phyloP scores from a whole-genome alignment of 2,888 invertebrate genomes.

The Augiades crinisus region DNA sequence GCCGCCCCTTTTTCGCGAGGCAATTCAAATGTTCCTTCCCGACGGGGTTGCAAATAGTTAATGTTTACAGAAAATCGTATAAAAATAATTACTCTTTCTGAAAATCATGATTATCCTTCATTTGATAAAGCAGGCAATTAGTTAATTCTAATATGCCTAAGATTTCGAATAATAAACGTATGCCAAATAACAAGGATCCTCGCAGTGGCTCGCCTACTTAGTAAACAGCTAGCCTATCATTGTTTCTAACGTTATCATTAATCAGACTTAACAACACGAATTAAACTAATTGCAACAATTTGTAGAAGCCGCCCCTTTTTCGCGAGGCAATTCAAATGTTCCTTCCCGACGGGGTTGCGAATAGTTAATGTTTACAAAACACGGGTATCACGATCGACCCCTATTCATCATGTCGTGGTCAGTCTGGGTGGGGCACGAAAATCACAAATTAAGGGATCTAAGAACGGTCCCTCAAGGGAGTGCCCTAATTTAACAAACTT shows the following conservation, averaged over 20 bases:
- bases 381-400: slow-evolving; percentile 41
- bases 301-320: slow-evolving; percentile 11
- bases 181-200: too few relatives aligned
- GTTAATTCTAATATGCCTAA: too few relatives aligned
- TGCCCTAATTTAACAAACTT: too few relatives aligned
- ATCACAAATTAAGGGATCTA: slow-evolving; percentile 53
- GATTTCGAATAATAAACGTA: too few relatives aligned
- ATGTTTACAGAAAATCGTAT: slow-evolving; percentile 54
- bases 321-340: slow-evolving; percentile 7
- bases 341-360: slow-evolving; percentile 34
- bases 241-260: too few relatives aligned
- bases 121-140: too few relatives aligned
- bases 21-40: slow-evolving; percentile 16
- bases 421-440: slow-evolving; percentile 41
- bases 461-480: slow-evolving; percentile 27
- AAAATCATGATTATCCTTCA: too few relatives aligned
- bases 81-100: too few relatives aligned
- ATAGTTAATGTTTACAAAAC: slow-evolving; percentile 54
- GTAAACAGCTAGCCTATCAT: too few relatives aligned
- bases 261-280: background rate
- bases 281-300: slow-evolving; percentile 16
- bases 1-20: slow-evolving; percentile 6
- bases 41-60: slow-evolving; percentile 45
- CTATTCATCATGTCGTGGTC: slow-evolving; percentile 53
- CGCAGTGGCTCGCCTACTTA: too few relatives aligned